Evolutionary conservation across 2,797 vertebrate genomes (phyloP), one percentile per base, ranked within the genome.

Genomic region (Ispidina lecontei): DNA sequence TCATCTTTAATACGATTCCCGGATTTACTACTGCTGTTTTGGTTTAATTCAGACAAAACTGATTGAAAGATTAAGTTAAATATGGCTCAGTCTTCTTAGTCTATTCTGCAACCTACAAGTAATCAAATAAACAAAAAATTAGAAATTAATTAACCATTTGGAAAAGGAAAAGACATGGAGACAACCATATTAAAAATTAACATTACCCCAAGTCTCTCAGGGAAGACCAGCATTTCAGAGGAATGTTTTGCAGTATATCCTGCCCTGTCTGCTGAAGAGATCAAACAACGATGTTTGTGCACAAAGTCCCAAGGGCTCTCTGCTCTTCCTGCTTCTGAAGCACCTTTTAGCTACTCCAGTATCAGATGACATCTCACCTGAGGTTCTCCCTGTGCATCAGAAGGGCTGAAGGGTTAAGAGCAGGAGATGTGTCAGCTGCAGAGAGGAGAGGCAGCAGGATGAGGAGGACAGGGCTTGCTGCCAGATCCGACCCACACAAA

Each of bases 1-100:
- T 78, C 56, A 79, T 10, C 35, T 90, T 78, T 78, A 92, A 91
- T 44, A 90, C 55, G 47, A 92, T 92, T 90, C 31, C 78, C 47
- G 51, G 43, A 93, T 90, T 94, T 91, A 29, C 55, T 65, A 71
- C 51, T 33, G 55, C 55, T 75, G 65, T 41, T 90, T 65, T 23
- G 62, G 37, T 72, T 90, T 90, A 59, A 78, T 79, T 84, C 26
- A 64, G 47, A 78, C 41, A 14, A 81, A 84, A 84, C 5, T 33
- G 41, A 90, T 15, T 35, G 37, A 51, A 91, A 91, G 39, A 85
- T 80, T 89, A 89, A 59, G 28, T 33, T 63, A 89, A 88, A 55
- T 37, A 72, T 0, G 9, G 23, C 51, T 85, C n/a, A 28, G 25
- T 44, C 33, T 67, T 78, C 63, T 87, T 74, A 68, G 29, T 25